Evolutionary conservation across 2,113 vertebrate genomes (phyloP).

Genomic region (Hirundichthys speculiger): DNA sequence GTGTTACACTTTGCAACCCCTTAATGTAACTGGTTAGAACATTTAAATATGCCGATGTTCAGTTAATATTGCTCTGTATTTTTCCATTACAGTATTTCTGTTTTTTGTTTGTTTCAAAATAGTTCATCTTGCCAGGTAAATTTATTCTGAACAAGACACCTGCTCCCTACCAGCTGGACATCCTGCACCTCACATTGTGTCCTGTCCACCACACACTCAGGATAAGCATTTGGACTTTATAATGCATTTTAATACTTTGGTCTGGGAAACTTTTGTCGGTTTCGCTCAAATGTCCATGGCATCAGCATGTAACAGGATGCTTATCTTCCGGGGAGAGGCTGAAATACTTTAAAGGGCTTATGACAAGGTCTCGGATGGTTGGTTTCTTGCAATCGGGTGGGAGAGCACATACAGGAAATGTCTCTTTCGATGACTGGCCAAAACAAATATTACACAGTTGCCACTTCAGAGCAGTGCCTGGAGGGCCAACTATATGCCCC

Average conservation of each 20-base stretch:
- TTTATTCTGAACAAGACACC: too few species aligned
- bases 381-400: constrained; percentile 26
- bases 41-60: too few species aligned
- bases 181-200: too few species aligned
- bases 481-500: constrained; percentile 16
- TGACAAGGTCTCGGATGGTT: constrained; percentile 9
- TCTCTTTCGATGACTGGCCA: constrained; percentile 54
- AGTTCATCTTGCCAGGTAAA: too few species aligned
- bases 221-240: background rate
- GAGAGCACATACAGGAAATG: constrained; percentile 54
- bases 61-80: too few species aligned
- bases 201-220: too few species aligned
- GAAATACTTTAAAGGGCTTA: constrained; percentile 4
- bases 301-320: constrained; percentile 3
- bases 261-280: background rate
- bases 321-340: constrained; percentile 15
- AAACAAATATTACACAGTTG: constrained; percentile 56
- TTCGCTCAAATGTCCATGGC: background rate
- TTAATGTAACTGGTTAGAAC: too few species aligned
- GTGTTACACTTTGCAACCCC: too few species aligned
- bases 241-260: background rate
- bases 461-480: constrained; percentile 23
- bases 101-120: too few species aligned
- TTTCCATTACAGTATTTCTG: too few species aligned
- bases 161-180: too few species aligned